Percentiles rank a stretch among this genome's conserved stretches.
Evolutionary conservation across 2,113 vertebrate species (phyloP).

Genomic region (Lonchura striata): DNA sequence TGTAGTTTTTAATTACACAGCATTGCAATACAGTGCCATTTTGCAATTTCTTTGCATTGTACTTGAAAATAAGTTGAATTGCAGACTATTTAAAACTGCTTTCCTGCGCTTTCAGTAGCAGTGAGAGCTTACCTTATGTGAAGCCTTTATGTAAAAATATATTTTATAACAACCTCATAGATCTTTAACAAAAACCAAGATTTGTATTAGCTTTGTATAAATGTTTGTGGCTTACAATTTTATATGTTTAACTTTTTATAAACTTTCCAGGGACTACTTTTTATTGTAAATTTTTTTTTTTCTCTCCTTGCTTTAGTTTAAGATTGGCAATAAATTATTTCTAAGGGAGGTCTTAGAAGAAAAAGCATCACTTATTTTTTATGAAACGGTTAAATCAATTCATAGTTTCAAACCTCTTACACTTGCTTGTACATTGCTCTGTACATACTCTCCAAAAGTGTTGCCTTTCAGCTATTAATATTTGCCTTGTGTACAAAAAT

Average conservation of each 20-base stretch:
- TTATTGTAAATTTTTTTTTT: conserved; percentile 72
- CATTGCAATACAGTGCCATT: conserved; percentile 56
- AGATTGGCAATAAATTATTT: conserved; percentile 83
- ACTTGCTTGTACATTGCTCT: conserved; percentile 72
- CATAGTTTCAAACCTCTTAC: conserved; percentile 64
- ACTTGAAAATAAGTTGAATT: conserved; percentile 71
- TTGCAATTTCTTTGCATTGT: conserved; percentile 68
- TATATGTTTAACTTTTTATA: conserved; percentile 75
- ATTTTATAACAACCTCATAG: conserved; percentile 74
- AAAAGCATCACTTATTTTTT: conserved; percentile 64
- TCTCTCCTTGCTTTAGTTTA: conserved; percentile 62
- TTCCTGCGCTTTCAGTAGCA: conserved; percentile 55
- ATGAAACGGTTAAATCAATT: conserved; percentile 57
- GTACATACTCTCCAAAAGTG: conserved; percentile 74
- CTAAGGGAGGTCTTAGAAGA: conserved; percentile 60
- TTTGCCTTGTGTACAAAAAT: conserved; percentile 79
- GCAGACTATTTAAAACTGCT: conserved; percentile 65
- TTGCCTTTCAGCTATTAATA: conserved; percentile 77
- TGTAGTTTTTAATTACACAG: neutral
- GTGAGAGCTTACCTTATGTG: conserved; percentile 59
- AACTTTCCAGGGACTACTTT: conserved; percentile 72
- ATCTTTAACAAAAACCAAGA: conserved; percentile 64
- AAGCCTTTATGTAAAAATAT: conserved; percentile 72
- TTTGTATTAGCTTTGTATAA: conserved; percentile 78
- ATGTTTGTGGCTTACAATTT: conserved; percentile 72